Conservation (phyloP, 1,140 invertebrate species). For the Drosophila littoralis region DNA sequence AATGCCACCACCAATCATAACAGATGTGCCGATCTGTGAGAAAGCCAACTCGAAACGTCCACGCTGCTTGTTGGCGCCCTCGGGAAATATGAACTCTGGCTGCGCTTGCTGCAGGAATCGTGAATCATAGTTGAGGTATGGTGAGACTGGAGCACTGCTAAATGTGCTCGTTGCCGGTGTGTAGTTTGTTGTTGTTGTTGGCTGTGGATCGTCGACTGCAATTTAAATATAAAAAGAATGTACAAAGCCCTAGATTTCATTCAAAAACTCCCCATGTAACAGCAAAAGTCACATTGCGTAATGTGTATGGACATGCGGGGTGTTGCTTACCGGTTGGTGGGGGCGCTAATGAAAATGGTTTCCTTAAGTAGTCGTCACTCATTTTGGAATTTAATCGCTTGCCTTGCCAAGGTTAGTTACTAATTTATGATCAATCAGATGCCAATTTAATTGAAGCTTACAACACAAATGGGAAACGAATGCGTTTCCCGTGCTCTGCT, state of each 20-base stretch:
- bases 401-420: conserved; percentile 42
- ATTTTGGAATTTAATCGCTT: conserved; percentile 75
- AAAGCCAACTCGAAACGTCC: conserved; percentile 95
- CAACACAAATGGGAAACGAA: conserved; percentile 51
- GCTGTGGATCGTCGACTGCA: conserved; percentile 54
- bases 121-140: conserved; percentile 97
- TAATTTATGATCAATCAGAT: conserved; percentile 53
- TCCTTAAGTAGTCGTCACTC: conserved; percentile 82
- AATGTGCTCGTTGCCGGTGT: conserved; percentile 63
- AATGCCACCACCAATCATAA: conserved; percentile 92
- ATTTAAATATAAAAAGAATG: conserved; percentile 3
- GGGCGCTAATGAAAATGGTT: conserved; percentile 75
- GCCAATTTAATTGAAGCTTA: conserved; percentile 42
- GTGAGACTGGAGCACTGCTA: conserved; percentile 88
- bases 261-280: conserved; percentile 42
- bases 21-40: conserved; percentile 95
- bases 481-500: conserved; percentile 46
- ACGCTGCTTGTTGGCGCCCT: conserved; percentile 91
- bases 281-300: conserved; percentile 61
- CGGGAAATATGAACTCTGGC: conserved; percentile 97
- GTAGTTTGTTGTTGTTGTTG: conserved; percentile 46
- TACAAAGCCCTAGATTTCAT: conserved; percentile 7
- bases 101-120: conserved; percentile 91
- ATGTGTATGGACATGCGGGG: conserved; percentile 24
- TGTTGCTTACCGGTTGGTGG: conserved; percentile 67